Base-by-base conservation (phyloP, 2,888 invertebrate species). In the Chymomyza caudatula region DNA sequence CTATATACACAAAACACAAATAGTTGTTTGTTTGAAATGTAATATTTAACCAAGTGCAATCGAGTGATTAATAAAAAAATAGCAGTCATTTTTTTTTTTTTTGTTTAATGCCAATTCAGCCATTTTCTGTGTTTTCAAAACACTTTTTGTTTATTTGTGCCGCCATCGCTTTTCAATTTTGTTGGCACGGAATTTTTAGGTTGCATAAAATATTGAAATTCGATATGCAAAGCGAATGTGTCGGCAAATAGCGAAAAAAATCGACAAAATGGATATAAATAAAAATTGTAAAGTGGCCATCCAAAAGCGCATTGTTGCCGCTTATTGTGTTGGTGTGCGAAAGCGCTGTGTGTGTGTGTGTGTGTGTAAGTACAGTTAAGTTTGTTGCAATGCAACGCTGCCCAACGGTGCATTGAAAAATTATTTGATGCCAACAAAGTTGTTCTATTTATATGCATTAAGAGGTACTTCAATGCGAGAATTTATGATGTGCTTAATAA, bases 201-300 rank as follows among this genome's bases (percentile, higher is more conserved):
- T 52, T 66, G 43, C 49, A 66, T 66, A 43, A 66, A 67, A 67
- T 73, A 63, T 71, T 64, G 69, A 65, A 76, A 72, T 63, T 61
- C 51, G 65, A 65, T 69, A 71, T 69, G 60, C 51, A 75, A 69
- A 71, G 67, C 61, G 55, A 62, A 54, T 49, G 37, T 56, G 76
- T 51, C 22, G 60, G 62, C 65, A 54, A 62, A 59, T 44, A 19
- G 37, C 59, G 6, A 49, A 59, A 42, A 19, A 56, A 43, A n/a
- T n/a, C n/a, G n/a, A n/a, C n/a, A 37, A 3, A 56, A 56, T 4
- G 37, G 23, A 5, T 49, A 29, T 5, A 59, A 59, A 8, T 20
- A 23, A 47, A 51, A 59, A 11, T 4, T 19, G 59, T 66, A 71
- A 64, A 60, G 63, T 63, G 44, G 51, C 65, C 67, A 37, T 11